Base-by-base conservation (phyloP, 2,113 vertebrate species). In the Capreolus pygargus region DNA sequence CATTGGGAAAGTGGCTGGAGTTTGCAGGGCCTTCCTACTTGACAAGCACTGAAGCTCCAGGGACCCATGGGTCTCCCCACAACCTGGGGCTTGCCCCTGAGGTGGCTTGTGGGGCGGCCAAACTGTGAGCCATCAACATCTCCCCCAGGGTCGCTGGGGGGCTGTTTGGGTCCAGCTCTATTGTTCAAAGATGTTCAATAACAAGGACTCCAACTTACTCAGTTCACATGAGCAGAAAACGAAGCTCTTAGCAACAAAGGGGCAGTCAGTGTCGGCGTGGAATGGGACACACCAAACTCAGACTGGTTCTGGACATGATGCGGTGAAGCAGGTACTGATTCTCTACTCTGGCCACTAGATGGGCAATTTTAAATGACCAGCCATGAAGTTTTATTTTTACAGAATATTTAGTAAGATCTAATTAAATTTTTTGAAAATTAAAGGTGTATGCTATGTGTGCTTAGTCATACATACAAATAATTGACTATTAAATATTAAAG, bases 41-140 rank as follows among this genome's bases (percentile, higher is more conserved):
- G 87, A 95, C 21, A 12, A 15, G 47, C 27, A 1, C 7, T 28
- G 39, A 45, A 33, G 16, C n/a, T 43, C 45, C 27, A 7, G 27
- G 5, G 9, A 13, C 79, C 0, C n/a, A 30, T 5, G n/a, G 8
- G 13, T 25, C 39, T 19, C 52, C 23, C 52, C 6, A 2, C 12
- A 43, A 6, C 21, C 81, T 6, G 25, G 27, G 19, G n/a, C 30
- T 47, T 0, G 16, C 7, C 17, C 74, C 5, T 0, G 5, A 23
- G 36, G 45, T 21, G 1, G 45, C 45, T 12, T 6, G 1, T 28
- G 7, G 14, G 88, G 28, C 16, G 1, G 27, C 87, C n/a, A 1
- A 1, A n/a, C 3, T 0, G 9, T 1, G 19, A 55, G 3, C 12
- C 0, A 16, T 17, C 83, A 8, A n/a, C 3, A 0, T 11, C 30